These are phyloP conservation scores for Bombylius major DNA, from an alignment of 2,888 invertebrate species.

Conservation along the genomic window DNA sequence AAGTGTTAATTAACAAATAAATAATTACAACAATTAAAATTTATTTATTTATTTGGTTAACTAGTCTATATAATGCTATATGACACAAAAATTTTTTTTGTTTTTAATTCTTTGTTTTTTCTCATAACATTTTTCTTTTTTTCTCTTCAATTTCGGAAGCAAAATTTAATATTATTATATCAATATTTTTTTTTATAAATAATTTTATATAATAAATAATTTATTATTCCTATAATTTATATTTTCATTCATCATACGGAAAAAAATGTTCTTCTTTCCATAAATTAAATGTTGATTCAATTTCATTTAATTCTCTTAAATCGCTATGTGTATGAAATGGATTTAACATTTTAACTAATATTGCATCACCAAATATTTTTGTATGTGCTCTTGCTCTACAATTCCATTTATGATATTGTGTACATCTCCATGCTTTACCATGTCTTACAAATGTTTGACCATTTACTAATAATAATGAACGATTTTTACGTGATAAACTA, in stretches of 20 bases:
- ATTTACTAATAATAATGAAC: neutral
- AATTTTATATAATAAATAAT: too few species aligned
- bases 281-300: neutral
- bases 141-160: too few species aligned
- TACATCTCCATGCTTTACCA: conserved; percentile 5
- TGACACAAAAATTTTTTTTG: neutral
- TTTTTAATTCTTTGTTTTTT: neutral
- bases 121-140: too few species aligned
- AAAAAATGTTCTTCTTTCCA: neutral
- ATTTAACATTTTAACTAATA: conserved; percentile 21
- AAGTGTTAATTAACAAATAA: too few species aligned
- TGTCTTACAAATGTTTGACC: neutral
- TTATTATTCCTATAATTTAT: too few species aligned
- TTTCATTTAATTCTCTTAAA: neutral
- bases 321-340: conserved; percentile 17
- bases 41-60: too few species aligned
- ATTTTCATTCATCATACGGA: too few species aligned
- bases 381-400: conserved; percentile 8
- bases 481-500: neutral
- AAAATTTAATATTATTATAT: too few species aligned
- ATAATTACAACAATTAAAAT: too few species aligned
- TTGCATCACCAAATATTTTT: conserved; percentile 12
- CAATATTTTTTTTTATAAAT: too few species aligned
- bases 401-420: conserved; percentile 6
- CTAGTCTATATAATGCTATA: too few species aligned